These are phyloP conservation scores for Malaclemys terrapin DNA, from an alignment of 2,113 vertebrate species.

Conservation along the genomic window DNA sequence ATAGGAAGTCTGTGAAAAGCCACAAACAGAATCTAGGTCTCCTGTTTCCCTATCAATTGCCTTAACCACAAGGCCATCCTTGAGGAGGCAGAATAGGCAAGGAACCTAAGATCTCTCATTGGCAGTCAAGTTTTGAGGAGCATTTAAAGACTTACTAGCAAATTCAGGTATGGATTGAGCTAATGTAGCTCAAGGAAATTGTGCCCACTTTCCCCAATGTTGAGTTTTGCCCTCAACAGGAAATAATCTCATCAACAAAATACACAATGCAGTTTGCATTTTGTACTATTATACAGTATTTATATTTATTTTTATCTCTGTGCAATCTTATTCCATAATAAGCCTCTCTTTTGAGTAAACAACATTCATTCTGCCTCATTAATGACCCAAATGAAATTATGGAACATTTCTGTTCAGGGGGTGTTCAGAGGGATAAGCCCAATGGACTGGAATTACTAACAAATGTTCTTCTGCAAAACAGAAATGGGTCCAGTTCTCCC, in stretches of 20 bases:
- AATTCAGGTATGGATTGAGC: neutral
- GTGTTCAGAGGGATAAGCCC: neutral
- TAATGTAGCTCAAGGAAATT: neutral
- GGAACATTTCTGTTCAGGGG: neutral
- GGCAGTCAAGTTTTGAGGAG: neutral
- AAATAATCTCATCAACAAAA: neutral
- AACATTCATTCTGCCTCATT: neutral
- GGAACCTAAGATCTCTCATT: neutral
- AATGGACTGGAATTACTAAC: neutral
- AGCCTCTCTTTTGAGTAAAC: neutral
- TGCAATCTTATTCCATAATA: neutral
- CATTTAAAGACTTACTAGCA: constrained; percentile 1
- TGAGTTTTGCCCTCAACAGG: neutral
- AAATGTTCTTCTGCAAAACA: neutral
- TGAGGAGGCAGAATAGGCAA: neutral
- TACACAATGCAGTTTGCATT: neutral
- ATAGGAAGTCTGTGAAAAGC: neutral
- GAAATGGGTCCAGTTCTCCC: neutral
- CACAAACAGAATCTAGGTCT: neutral
- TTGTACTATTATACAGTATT: neutral
- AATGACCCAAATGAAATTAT: neutral
- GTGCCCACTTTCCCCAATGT: neutral
- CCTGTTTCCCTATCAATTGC: neutral
- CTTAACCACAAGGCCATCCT: neutral
- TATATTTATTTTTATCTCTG: neutral